Base-by-base conservation (phyloP, 2,113 vertebrate genomes). In the Serinus canaria region DNA sequence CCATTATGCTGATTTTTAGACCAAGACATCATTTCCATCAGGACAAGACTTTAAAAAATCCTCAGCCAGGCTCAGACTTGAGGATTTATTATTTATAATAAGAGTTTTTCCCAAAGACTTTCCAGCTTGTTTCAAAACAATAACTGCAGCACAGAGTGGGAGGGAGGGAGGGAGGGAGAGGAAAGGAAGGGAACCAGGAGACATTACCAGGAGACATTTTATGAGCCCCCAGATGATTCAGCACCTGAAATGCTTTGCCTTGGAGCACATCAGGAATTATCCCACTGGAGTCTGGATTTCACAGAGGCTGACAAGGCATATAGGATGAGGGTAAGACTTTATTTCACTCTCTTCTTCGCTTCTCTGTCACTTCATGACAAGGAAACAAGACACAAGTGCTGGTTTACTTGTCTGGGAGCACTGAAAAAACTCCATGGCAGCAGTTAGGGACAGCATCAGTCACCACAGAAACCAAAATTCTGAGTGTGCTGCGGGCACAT, bases 391-490 rank as follows among this genome's bases (percentile, higher is more conserved):
- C 1, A 2, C 22, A 77, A 83, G 77, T 33, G 37, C 44, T 62
- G 66, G 80, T 91, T 96, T 85, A 75, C 77, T 94, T 85, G 90
- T 27, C 87, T 80, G 83, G 89, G 85, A 94, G 74, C 27, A 43
- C 83, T 46, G 56, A 44, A 81, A 90, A 18, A 60, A 25, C 23
- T 46, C 64, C 33, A 23, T 37, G 74, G 70, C 72, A 89, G 58
- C 76, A 62, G 1, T 60, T 41, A 35, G 46, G 70, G 85, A 75
- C 33, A 89, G 66, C 41, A 72, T 37, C 63, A 16, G 88, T 85
- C 58, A 60, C 83, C 72, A 91, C 92, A 87, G 95, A 78, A 87
- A 91, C 4, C 6, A 62, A 74, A 88, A 87, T 58, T n/a, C 56
- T 1, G 2, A 43, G 18, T 28, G 52, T 0, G 2, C 31, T 39